These are phyloP conservation scores for Endomychus coccineus DNA, from an alignment of 2,888 invertebrate species.

Conservation along the genomic window DNA sequence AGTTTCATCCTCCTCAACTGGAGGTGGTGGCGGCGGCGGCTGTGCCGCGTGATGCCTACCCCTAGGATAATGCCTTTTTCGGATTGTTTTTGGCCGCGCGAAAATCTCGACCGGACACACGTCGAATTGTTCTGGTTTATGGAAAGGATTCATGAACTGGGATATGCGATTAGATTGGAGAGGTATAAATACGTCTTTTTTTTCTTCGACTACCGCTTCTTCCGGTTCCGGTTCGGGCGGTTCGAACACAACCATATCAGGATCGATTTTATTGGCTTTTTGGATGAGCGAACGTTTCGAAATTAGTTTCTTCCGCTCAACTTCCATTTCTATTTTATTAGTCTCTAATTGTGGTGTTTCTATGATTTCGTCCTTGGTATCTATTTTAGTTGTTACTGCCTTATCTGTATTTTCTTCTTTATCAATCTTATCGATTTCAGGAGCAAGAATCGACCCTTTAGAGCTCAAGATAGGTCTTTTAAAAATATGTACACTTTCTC, in stretches of 20 bases:
- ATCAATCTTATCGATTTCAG: background rate
- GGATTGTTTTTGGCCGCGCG: constrained; percentile 41
- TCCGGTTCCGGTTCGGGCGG: constrained; percentile 36
- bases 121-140: constrained; percentile 40
- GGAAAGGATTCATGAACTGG: constrained; percentile 39
- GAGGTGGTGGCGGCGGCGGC: constrained; percentile 19
- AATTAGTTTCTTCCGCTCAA: constrained; percentile 23
- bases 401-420: background rate
- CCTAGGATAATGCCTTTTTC: constrained; percentile 39
- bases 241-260: constrained; percentile 37
- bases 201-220: constrained; percentile 40
- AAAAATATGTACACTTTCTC: constrained; percentile 57
- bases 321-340: constrained; percentile 1
- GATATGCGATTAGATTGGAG: constrained; percentile 40
- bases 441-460: background rate
- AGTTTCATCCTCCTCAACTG: constrained; percentile 15
- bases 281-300: constrained; percentile 40
- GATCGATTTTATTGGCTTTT: constrained; percentile 37
- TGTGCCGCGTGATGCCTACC: constrained; percentile 24
- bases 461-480: constrained; percentile 47
- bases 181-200: constrained; percentile 41
- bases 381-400: background rate
- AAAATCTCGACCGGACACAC: constrained; percentile 40
- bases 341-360: too few species aligned
- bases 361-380: too few species aligned